Conservation (phyloP, 2,113 vertebrate species). For the Phalacrocorax carbo region DNA sequence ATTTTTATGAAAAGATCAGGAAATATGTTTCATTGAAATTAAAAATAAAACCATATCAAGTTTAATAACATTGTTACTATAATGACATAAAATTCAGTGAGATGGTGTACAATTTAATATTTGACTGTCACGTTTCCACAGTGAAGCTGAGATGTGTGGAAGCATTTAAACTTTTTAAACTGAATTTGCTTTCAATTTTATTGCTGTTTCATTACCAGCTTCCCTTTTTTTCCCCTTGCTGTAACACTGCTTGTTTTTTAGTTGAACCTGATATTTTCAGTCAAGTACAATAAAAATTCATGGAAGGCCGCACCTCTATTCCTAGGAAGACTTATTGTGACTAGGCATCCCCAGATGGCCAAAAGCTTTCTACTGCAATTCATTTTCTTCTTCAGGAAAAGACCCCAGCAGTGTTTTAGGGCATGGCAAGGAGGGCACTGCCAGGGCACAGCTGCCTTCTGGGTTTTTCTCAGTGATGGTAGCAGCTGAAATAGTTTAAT, state of each 20-base stretch:
- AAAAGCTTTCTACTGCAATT: background rate
- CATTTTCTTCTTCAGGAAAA: background rate
- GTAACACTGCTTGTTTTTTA: background rate
- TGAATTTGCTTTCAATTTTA: background rate
- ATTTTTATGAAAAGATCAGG: slow-evolving; percentile 50
- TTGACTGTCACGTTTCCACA: background rate
- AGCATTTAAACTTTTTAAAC: slow-evolving; percentile 4
- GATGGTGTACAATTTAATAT: background rate
- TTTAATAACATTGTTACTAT: slow-evolving; percentile 34
- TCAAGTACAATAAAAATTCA: background rate
- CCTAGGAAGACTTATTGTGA: background rate
- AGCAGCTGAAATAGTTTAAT: background rate
- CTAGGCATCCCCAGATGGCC: background rate
- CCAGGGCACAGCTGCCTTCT: background rate
- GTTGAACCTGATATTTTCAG: background rate
- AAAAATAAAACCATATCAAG: slow-evolving; percentile 46
- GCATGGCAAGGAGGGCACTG: background rate
- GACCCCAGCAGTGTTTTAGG: background rate
- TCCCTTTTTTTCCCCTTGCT: background rate
- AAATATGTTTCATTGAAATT: slow-evolving; percentile 53
- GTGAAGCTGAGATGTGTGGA: background rate
- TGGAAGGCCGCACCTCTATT: background rate
- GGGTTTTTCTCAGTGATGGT: background rate
- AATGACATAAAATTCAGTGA: slow-evolving; percentile 33
- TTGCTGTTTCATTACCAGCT: background rate